These are phyloP conservation scores for Penaeus vannamei DNA, from an alignment of 1,140 invertebrate species.

Conservation along the genomic window DNA sequence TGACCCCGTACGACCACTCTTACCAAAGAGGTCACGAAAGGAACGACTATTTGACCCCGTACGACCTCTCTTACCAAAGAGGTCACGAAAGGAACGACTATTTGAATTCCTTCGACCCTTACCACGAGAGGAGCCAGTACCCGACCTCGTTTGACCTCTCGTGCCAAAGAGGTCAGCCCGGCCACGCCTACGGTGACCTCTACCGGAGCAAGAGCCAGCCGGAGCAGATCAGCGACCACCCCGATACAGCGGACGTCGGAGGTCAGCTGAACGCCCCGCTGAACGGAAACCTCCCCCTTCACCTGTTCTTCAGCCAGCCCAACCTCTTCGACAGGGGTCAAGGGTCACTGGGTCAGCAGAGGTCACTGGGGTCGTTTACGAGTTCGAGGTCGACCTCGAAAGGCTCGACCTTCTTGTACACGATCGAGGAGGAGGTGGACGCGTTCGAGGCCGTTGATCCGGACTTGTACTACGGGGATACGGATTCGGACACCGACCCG, in stretches of 20 bases:
- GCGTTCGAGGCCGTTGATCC: neutral
- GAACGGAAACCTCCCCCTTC: constrained; percentile 36
- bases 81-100: too few species aligned
- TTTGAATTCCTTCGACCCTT: too few species aligned
- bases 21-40: too few species aligned
- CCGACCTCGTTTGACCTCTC: too few species aligned
- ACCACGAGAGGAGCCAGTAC: too few species aligned
- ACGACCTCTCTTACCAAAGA: too few species aligned
- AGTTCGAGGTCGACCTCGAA: too few species aligned
- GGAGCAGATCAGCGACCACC: constrained; percentile 4
- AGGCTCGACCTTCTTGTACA: constrained; percentile 46
- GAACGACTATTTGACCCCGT: too few species aligned
- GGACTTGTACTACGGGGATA: constrained; percentile 49
- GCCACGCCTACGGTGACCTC: neutral
- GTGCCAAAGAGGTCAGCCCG: too few species aligned
- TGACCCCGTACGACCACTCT: too few species aligned
- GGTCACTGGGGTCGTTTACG: constrained; percentile 14
- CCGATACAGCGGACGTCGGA: neutral
- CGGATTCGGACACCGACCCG: constrained; percentile 8
- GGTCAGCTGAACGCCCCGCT: neutral
- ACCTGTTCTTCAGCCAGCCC: constrained; percentile 51
- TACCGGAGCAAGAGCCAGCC: constrained; percentile 55
- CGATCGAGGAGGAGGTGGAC: constrained; percentile 52
- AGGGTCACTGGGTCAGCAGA: constrained; percentile 36
- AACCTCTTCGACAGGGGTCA: constrained; percentile 9